phyloP scores from a whole-genome alignment of 1,140 invertebrate genomes.

The Hesperophylax magnus region DNA sequence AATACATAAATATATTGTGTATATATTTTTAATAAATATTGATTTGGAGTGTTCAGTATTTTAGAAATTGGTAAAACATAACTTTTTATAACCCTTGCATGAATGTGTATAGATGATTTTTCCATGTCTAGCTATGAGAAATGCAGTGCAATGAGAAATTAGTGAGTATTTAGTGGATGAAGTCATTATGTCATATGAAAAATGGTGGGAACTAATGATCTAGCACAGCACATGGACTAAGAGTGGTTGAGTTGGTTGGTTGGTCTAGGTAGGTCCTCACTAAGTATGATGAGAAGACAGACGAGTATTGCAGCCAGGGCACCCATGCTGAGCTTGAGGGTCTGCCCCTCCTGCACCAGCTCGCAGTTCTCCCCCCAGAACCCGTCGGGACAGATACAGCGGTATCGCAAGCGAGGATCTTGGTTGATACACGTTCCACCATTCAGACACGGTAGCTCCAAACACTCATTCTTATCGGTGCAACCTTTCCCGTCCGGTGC shows the following conservation, averaged over 20 bases:
- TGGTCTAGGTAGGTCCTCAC: slow-evolving; percentile 73
- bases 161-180: too few relatives aligned
- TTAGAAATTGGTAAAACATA: too few relatives aligned
- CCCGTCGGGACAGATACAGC: slow-evolving; percentile 89
- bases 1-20: too few relatives aligned
- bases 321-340: slow-evolving; percentile 93
- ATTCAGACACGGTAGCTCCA: slow-evolving; percentile 92
- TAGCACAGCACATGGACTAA: slow-evolving; percentile 25
- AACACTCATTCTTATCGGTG: slow-evolving; percentile 94
- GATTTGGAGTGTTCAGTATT: too few relatives aligned
- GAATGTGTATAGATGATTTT: too few relatives aligned
- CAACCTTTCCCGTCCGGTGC: slow-evolving; percentile 92
- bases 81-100: too few relatives aligned
- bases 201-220: background rate
- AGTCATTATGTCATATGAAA: too few relatives aligned
- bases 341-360: slow-evolving; percentile 92
- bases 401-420: slow-evolving; percentile 86
- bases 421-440: slow-evolving; percentile 91
- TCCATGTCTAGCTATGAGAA: background rate
- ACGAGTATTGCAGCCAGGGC: slow-evolving; percentile 94
- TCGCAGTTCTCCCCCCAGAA: slow-evolving; percentile 97
- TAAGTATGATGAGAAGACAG: slow-evolving; percentile 93
- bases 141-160: background rate
- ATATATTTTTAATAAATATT: too few relatives aligned
- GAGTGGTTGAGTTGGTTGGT: background rate